phyloP scores from a whole-genome alignment of 1,140 invertebrate species.

The Fopius arisanus region DNA sequence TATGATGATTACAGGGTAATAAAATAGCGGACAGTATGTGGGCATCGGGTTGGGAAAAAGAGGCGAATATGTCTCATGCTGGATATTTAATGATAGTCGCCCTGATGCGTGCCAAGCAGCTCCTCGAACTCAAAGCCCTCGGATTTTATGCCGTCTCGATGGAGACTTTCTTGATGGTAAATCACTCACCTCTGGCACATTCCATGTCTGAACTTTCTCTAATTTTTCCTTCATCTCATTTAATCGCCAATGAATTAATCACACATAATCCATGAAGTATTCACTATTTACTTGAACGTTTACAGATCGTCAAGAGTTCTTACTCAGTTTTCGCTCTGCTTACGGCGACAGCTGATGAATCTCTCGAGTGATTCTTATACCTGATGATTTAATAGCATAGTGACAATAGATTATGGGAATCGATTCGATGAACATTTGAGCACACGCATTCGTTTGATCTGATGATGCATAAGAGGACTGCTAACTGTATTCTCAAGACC shows the following conservation, averaged over 20 bases:
- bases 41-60: not conserved
- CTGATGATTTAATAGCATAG: not conserved
- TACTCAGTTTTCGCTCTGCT: not conserved
- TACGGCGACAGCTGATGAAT: not conserved
- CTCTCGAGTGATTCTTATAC: not conserved
- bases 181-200: not conserved
- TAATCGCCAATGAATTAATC: no score
- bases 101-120: not conserved
- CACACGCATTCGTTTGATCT: no score
- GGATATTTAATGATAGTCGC: not conserved
- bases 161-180: slow-evolving; percentile 4
- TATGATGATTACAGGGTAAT: not conserved
- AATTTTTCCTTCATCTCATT: no score
- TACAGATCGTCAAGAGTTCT: not conserved
- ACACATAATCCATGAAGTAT: no score
- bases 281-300: not conserved
- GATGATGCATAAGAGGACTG: no score
- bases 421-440: no score
- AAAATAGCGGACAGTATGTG: not conserved
- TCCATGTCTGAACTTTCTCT: not conserved
- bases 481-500: no score
- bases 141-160: not conserved
- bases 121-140: not conserved
- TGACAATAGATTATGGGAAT: not conserved
- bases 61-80: not conserved